phyloP scores from a whole-genome alignment of 92 coral and sea anemone species.

The Phymanthus crucifer region DNA sequence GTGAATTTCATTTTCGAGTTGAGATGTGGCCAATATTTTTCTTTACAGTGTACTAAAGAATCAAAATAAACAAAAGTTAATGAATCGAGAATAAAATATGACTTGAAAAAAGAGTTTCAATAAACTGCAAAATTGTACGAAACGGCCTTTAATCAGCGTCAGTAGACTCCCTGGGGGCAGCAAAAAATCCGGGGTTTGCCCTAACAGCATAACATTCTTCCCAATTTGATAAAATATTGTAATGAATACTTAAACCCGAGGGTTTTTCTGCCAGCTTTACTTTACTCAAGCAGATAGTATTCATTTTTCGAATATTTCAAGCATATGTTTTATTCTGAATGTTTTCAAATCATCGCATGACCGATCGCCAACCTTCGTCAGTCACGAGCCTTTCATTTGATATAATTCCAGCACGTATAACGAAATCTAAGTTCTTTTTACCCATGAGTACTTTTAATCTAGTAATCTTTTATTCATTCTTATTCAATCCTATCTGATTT shows the following conservation, averaged over 20 bases:
- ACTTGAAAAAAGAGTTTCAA: too few species aligned
- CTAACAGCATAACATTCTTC: not conserved
- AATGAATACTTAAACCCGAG: not conserved
- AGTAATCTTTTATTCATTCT: too few species aligned
- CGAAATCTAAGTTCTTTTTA: not conserved
- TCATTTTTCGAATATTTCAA: not conserved
- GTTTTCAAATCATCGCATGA: not conserved
- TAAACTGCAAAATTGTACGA: too few species aligned
- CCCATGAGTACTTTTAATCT: not conserved
- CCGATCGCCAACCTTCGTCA: not conserved
- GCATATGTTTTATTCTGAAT: too few species aligned
- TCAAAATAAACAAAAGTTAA: not conserved
- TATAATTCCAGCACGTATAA: not conserved
- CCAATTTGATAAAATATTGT: not conserved
- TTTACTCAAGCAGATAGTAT: not conserved
- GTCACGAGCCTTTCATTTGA: too few species aligned
- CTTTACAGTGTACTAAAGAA: not conserved
- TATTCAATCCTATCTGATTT: too few species aligned
- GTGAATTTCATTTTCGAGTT: not conserved
- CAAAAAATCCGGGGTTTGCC: not conserved
- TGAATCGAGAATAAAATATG: not conserved
- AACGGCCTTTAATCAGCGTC: not conserved
- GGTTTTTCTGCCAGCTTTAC: not conserved
- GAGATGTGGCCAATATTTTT: not conserved
- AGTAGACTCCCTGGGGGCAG: not conserved